phyloP scores from a whole-genome alignment of 2,888 invertebrate genomes.

The Orthosia gracilis region DNA sequence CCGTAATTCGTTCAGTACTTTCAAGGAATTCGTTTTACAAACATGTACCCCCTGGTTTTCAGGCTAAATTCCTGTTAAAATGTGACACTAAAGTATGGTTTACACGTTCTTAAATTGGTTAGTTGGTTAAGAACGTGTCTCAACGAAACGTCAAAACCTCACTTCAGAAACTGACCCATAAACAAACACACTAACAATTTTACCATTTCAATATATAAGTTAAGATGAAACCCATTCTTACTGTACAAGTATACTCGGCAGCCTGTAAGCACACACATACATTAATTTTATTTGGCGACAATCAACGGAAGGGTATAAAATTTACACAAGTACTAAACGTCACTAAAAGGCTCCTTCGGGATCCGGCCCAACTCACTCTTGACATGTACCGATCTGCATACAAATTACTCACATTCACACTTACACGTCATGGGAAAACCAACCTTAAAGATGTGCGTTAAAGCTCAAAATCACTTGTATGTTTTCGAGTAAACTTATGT shows the following conservation, averaged over 20 bases:
- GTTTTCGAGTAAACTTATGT: conserved; percentile 44
- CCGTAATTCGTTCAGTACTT: too few relatives aligned
- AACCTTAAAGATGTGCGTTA: conserved; percentile 31
- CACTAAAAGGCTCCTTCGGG: conserved; percentile 68
- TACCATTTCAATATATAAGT: too few relatives aligned
- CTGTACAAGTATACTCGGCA: neutral
- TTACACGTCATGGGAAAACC: conserved; percentile 31
- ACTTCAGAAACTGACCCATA: too few relatives aligned
- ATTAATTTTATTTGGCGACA: conserved; percentile 65
- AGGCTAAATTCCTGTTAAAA: too few relatives aligned
- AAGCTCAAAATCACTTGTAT: conserved; percentile 42
- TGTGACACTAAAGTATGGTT: too few relatives aligned
- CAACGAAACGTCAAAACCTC: too few relatives aligned
- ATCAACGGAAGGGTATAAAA: conserved; percentile 71
- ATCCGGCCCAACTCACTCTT: conserved; percentile 72
- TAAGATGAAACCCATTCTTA: neutral
- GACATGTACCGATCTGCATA: conserved; percentile 74
- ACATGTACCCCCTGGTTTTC: too few relatives aligned
- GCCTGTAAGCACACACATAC: conserved; percentile 25
- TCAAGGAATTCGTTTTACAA: too few relatives aligned
- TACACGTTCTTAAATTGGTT: too few relatives aligned
- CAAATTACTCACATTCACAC: conserved; percentile 70
- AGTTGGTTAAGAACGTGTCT: too few relatives aligned
- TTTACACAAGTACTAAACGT: conserved; percentile 72
- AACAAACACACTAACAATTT: too few relatives aligned